Conservation (phyloP, 2,888 invertebrate species). For the Agapetus fuscipes region DNA sequence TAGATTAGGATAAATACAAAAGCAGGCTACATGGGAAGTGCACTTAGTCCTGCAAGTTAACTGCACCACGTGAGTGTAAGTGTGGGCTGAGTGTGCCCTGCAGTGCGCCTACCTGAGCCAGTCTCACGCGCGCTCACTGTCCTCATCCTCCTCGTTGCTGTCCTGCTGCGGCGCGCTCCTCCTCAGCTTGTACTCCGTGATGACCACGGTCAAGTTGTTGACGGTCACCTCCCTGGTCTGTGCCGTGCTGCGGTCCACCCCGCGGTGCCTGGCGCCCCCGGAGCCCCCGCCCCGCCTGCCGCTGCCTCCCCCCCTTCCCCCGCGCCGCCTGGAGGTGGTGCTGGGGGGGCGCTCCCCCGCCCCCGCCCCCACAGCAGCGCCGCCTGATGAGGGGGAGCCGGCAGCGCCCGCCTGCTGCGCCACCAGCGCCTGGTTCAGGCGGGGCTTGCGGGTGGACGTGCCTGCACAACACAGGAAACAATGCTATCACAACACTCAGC, state of each 20-base stretch:
- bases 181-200: conserved; percentile 92
- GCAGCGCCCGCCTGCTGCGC: conserved; percentile 80
- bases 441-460: conserved; percentile 83
- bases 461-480: conserved; percentile 41
- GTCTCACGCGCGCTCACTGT: too few species aligned
- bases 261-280: conserved; percentile 68
- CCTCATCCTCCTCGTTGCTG: background rate
- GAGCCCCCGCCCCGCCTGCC: conserved; percentile 23
- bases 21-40: too few species aligned
- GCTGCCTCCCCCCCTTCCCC: conserved; percentile 47
- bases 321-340: conserved; percentile 34
- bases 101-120: too few species aligned
- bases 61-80: too few species aligned
- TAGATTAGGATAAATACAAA: too few species aligned
- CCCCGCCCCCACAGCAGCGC: conserved; percentile 33
- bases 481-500: too few species aligned
- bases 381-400: conserved; percentile 41
- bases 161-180: conserved; percentile 25
- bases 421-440: conserved; percentile 92
- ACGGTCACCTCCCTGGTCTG: conserved; percentile 94
- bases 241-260: conserved; percentile 86
- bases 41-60: too few species aligned
- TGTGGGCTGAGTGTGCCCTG: too few species aligned
- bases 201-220: conserved; percentile 93
- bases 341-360: conserved; percentile 33